These are phyloP conservation scores for Bolborhynchus lineola DNA, from an alignment of 2,113 vertebrate species.

Conservation along the genomic window DNA sequence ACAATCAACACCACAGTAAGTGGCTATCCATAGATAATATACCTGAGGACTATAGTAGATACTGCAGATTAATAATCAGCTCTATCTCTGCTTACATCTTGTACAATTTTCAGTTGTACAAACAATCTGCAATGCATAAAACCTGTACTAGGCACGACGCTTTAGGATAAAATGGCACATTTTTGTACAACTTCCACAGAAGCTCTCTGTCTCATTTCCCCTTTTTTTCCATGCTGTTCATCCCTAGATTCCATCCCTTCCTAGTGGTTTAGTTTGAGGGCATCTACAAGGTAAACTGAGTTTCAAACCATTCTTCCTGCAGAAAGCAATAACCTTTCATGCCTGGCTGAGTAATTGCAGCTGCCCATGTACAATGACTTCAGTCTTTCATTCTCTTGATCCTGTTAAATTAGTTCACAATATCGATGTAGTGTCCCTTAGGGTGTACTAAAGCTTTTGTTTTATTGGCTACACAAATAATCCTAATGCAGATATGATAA, in stretches of 20 bases:
- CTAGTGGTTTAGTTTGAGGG: constrained; percentile 19
- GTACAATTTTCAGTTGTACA: constrained; percentile 15
- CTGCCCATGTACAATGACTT: background rate
- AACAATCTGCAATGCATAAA: background rate
- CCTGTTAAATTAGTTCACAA: background rate
- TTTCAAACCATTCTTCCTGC: constrained; percentile 5
- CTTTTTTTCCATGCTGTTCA: background rate
- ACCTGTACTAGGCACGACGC: background rate
- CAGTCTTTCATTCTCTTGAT: background rate
- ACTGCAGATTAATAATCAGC: constrained; percentile 31
- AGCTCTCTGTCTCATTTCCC: background rate
- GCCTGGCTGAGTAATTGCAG: background rate
- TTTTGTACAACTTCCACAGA: background rate
- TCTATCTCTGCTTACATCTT: constrained; percentile 5
- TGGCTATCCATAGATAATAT: background rate
- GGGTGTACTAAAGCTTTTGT: constrained; percentile 9
- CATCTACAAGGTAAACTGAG: background rate
- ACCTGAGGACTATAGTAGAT: constrained; percentile 47
- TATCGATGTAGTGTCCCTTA: background rate
- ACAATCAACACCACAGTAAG: constrained; percentile 15
- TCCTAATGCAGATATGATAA: background rate
- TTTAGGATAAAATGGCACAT: background rate
- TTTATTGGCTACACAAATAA: constrained; percentile 25
- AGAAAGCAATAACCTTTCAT: background rate
- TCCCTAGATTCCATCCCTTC: background rate